Conservation (phyloP, 30 jellyfish, hydroid and myxozoan species). For the Nemopilema nomurai region DNA sequence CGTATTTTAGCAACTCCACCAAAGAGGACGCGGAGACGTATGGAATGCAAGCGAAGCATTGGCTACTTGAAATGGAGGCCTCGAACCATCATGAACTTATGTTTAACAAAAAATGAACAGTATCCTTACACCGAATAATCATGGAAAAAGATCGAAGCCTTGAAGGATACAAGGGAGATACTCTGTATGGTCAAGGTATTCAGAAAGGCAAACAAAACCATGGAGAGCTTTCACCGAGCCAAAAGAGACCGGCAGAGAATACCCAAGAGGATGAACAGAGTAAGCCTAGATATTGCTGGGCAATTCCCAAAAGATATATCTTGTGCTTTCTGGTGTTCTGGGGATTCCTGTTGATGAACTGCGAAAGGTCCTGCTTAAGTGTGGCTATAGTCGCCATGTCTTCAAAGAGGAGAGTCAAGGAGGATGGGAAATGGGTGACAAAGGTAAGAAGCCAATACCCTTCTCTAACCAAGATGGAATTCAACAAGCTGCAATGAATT, state of each 20-base stretch:
- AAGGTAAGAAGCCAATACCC: slow-evolving; percentile 89
- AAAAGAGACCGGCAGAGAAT: neutral
- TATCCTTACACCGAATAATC: neutral
- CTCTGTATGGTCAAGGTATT: neutral
- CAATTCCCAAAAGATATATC: slow-evolving; percentile 87
- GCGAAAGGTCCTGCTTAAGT: slow-evolving; percentile 97
- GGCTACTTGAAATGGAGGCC: neutral
- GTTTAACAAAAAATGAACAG: slow-evolving; percentile 13
- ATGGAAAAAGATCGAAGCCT: slow-evolving; percentile 44
- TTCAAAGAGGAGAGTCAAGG: slow-evolving; percentile 69
- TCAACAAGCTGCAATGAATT: no score
- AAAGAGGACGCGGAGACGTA: slow-evolving; percentile 22
- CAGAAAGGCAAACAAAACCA: neutral
- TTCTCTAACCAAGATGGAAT: no score
- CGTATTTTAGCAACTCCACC: slow-evolving; percentile 42
- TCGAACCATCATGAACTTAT: neutral
- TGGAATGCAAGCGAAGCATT: neutral
- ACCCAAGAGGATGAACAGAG: neutral
- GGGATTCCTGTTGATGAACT: slow-evolving; percentile 90
- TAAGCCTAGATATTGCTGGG: slow-evolving; percentile 1
- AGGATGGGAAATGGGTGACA: slow-evolving; percentile 77
- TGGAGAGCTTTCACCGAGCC: neutral
- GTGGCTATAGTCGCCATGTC: slow-evolving; percentile 98
- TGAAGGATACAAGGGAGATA: neutral
- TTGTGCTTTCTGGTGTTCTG: slow-evolving; percentile 74